Conservation (phyloP, 2,797 vertebrate genomes). For the Selene dorsalis region DNA sequence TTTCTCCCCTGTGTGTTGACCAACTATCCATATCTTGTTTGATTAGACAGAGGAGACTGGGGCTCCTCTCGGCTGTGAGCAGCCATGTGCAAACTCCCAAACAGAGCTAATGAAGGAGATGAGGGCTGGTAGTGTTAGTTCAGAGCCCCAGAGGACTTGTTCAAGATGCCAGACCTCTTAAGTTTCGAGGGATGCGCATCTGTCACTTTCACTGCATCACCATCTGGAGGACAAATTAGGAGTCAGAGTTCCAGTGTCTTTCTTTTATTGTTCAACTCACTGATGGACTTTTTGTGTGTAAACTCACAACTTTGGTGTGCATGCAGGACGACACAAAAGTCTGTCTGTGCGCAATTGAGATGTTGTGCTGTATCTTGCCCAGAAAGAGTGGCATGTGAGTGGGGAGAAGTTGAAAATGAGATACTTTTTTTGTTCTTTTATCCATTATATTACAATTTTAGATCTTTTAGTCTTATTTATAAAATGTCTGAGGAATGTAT, state of each 20-base stretch:
- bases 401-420: not conserved
- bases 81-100: conserved; percentile 68
- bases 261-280: conserved; percentile 21
- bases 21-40: conserved; percentile 32
- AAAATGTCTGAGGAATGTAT: not conserved
- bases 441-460: no score
- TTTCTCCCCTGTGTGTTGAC: conserved; percentile 36
- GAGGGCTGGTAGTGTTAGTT: conserved; percentile 53
- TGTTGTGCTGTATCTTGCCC: not conserved
- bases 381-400: not conserved
- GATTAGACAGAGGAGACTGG: conserved; percentile 48
- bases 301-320: conserved; percentile 4
- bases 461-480: no score
- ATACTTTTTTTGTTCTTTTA: no score
- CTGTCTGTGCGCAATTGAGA: not conserved
- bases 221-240: conserved; percentile 60
- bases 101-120: conserved; percentile 71
- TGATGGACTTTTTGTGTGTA: conserved; percentile 1
- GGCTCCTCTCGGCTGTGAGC: conserved; percentile 47
- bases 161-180: conserved; percentile 43
- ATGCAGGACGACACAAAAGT: not conserved
- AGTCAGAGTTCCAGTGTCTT: conserved; percentile 9
- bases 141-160: conserved; percentile 60
- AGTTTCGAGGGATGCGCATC: conserved; percentile 67
- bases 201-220: conserved; percentile 65